These are phyloP conservation scores for Griposia aprilina DNA, from an alignment of 2,888 invertebrate species.

Conservation along the genomic window DNA sequence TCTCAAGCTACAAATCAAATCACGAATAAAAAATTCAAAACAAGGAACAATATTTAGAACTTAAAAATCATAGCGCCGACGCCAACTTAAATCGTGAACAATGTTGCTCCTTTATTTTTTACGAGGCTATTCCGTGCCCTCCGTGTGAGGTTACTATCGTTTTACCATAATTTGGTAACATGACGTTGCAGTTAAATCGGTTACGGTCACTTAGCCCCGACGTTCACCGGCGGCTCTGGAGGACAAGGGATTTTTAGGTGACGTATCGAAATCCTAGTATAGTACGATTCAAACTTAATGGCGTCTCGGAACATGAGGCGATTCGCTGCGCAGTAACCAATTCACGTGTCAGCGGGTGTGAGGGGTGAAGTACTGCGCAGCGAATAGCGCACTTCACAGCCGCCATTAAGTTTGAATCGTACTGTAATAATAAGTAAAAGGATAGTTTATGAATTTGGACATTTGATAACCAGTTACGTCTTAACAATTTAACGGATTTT, in stretches of 20 bases:
- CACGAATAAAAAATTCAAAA: not conserved
- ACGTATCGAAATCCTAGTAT: slow-evolving; percentile 1
- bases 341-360: too few relatives aligned
- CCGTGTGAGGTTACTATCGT: slow-evolving; percentile 36
- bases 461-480: too few relatives aligned
- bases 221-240: not conserved
- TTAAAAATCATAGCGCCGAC: slow-evolving; percentile 50
- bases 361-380: too few relatives aligned
- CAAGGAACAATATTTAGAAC: slow-evolving; percentile 29
- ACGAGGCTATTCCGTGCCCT: slow-evolving; percentile 39
- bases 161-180: slow-evolving; percentile 60
- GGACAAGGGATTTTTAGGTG: slow-evolving; percentile 13
- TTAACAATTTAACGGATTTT: not conserved
- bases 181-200: slow-evolving; percentile 64
- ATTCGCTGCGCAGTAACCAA: too few relatives aligned
- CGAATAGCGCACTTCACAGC: too few relatives aligned
- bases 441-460: not conserved
- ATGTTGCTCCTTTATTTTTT: slow-evolving; percentile 51
- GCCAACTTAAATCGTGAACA: slow-evolving; percentile 31
- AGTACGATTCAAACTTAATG: too few relatives aligned
- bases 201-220: slow-evolving; percentile 29
- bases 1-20: not conserved
- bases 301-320: too few relatives aligned
- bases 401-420: too few relatives aligned
- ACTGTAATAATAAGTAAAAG: not conserved